Conservation (phyloP, 2,888 invertebrate species). For the Cataglyphis altisquamis region DNA sequence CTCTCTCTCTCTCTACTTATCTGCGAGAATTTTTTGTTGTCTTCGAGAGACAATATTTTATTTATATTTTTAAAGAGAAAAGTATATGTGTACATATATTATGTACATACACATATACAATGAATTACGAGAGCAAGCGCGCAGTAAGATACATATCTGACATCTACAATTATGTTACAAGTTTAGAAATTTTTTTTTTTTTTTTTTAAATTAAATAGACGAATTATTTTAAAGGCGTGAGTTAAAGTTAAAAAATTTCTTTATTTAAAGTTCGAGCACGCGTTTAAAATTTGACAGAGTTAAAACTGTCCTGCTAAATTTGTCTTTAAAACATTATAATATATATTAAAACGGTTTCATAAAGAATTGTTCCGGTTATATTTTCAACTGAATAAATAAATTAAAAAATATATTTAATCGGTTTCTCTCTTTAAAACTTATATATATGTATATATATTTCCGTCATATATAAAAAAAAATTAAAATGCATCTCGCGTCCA, state of each 20-base stretch:
- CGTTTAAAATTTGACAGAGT: neutral
- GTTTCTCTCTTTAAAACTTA: neutral
- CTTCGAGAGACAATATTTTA: constrained; percentile 21
- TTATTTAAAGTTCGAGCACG: neutral
- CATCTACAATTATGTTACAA: neutral
- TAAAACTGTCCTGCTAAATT: neutral
- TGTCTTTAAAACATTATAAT: neutral
- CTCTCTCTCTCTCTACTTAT: constrained; percentile 38
- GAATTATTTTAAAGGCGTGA: neutral
- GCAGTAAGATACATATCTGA: neutral
- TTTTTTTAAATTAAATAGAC: neutral
- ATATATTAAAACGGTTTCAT: neutral
- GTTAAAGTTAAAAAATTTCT: neutral
- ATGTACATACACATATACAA: neutral
- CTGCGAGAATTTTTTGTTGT: constrained; percentile 34
- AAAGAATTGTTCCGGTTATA: neutral
- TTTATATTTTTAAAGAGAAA: neutral
- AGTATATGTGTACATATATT: neutral
- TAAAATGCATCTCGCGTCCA: neutral
- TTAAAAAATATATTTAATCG: neutral
- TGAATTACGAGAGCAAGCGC: neutral
- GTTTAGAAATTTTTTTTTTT: neutral
- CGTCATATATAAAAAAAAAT: neutral
- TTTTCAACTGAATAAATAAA: neutral
- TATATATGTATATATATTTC: neutral